Conservation (phyloP, 2,113 vertebrate species). For the Pelecanus crispus region DNA sequence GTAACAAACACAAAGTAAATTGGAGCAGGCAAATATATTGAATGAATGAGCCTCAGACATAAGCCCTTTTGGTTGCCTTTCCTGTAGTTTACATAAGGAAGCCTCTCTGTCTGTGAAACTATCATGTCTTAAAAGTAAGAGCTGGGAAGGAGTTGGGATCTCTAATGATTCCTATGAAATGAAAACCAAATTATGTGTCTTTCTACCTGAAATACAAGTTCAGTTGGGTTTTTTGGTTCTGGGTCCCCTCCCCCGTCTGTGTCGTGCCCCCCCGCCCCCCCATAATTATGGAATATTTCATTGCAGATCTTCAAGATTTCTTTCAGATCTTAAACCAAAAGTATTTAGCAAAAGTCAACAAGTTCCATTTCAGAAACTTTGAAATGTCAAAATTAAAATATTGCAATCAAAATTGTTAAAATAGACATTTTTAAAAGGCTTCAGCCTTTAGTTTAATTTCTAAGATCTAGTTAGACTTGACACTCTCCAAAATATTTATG, state of each 20-base stretch:
- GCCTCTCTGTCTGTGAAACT: background rate
- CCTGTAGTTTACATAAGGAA: background rate
- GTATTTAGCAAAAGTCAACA: background rate
- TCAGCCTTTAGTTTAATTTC: background rate
- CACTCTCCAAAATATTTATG: background rate
- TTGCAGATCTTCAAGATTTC: background rate
- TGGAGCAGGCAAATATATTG: background rate
- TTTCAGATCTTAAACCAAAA: background rate
- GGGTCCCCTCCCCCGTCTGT: rapidly evolving
- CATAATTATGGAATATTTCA: background rate
- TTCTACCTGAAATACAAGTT: background rate
- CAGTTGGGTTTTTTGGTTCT: background rate
- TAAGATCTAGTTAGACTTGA: background rate
- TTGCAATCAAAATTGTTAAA: background rate
- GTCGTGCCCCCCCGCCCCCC: too few species aligned
- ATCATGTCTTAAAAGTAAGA: background rate
- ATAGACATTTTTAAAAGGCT: background rate
- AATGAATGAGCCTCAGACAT: background rate
- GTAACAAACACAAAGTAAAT: background rate
- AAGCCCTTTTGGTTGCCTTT: background rate
- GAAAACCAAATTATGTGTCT: background rate
- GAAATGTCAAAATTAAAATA: background rate
- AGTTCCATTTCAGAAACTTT: background rate
- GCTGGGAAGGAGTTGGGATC: background rate
- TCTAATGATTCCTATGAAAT: background rate